phyloP scores from a whole-genome alignment of 1,140 invertebrate species.

The Phthorimaea operculella region DNA sequence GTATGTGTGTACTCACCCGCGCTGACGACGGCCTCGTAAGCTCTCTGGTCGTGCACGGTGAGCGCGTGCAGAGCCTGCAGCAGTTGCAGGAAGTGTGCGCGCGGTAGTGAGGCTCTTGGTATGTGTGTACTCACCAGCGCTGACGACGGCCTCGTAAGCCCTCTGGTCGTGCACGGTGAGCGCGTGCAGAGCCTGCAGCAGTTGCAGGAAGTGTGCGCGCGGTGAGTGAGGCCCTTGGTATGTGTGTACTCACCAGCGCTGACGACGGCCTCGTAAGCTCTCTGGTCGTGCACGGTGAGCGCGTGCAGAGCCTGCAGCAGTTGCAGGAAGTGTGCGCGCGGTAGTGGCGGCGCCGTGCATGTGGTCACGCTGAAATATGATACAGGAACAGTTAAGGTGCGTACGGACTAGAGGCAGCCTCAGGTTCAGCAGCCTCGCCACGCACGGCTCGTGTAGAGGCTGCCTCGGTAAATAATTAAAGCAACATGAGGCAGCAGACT shows the following conservation, averaged over 20 bases:
- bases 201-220: conserved; percentile 52
- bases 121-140: conserved; percentile 37
- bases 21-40: conserved; percentile 47
- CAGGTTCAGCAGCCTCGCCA: no score
- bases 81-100: conserved; percentile 55
- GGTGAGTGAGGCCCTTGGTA: conserved; percentile 37
- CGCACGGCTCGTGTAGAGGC: no score
- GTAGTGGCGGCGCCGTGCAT: conserved; percentile 24
- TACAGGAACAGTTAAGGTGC: no score
- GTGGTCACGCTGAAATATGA: no score
- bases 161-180: conserved; percentile 39
- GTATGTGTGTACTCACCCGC: conserved; percentile 39
- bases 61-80: conserved; percentile 52
- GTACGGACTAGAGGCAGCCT: no score
- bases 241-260: conserved; percentile 36
- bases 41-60: conserved; percentile 32
- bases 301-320: conserved; percentile 52
- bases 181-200: conserved; percentile 51
- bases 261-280: conserved; percentile 47
- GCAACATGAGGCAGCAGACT: no score
- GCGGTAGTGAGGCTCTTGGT: conserved; percentile 43
- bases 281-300: conserved; percentile 39
- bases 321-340: conserved; percentile 54
- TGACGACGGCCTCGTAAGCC: conserved; percentile 48
- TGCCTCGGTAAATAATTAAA: no score